Conservation (phyloP, 2,888 invertebrate genomes). For the Xestia c-nigrum region DNA sequence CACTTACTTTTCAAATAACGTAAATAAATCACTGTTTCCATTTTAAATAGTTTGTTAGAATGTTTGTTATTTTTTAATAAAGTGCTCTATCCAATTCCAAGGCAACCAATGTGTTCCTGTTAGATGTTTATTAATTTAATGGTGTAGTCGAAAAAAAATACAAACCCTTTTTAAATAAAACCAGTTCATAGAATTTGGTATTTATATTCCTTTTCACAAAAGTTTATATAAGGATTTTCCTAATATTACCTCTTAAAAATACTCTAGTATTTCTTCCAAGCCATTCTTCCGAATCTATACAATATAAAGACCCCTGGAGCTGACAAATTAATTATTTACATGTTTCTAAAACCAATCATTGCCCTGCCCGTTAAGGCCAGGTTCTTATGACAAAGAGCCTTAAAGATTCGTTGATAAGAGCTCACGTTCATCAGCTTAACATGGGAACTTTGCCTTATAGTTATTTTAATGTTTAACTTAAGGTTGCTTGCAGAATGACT, state of each 20-base stretch:
- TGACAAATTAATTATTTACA: slow-evolving; percentile 20
- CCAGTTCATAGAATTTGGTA: slow-evolving; percentile 35
- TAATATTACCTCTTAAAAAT: slow-evolving; percentile 48
- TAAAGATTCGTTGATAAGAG: neutral
- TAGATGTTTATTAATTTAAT: slow-evolving; percentile 50
- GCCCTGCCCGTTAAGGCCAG: slow-evolving; percentile 40
- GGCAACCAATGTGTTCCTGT: slow-evolving; percentile 48
- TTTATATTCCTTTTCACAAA: slow-evolving; percentile 28
- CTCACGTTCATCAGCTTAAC: neutral
- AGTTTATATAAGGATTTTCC: slow-evolving; percentile 27
- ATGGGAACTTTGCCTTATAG: slow-evolving; percentile 7
- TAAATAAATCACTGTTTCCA: slow-evolving; percentile 25
- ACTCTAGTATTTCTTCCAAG: slow-evolving; percentile 51
- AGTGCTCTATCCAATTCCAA: slow-evolving; percentile 49
- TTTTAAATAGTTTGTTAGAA: slow-evolving; percentile 47
- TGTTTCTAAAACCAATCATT: slow-evolving; percentile 46
- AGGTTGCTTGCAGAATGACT: slow-evolving; percentile 18
- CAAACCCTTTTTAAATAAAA: slow-evolving; percentile 17
- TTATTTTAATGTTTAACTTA: slow-evolving; percentile 23
- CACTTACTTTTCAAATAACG: slow-evolving; percentile 23
- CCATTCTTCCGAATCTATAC: slow-evolving; percentile 49
- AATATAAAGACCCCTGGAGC: slow-evolving; percentile 1
- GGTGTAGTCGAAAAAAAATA: slow-evolving; percentile 17
- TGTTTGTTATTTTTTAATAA: slow-evolving; percentile 35
- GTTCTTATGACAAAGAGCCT: slow-evolving; percentile 17